Base-by-base conservation (phyloP, 2,888 invertebrate species). In the Acanthacorydalis orientalis region DNA sequence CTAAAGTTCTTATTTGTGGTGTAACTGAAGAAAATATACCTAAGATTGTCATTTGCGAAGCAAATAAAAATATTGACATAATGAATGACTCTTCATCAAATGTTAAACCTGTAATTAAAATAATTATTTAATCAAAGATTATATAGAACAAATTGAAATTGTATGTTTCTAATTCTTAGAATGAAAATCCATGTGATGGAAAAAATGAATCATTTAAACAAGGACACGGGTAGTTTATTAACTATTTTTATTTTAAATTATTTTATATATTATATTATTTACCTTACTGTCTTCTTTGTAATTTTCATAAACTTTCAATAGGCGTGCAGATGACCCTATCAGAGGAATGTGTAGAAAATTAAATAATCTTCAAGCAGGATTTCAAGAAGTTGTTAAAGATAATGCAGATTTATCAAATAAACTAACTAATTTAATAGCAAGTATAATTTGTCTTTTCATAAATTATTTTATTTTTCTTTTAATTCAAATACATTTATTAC, bases 311-410 rank as follows among this genome's bases (percentile, higher is more conserved):
- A 23, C 6, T 23, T 4, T 6, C 23, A 23, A 4, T 4, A 23
- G 23, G 6, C 6, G 23, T 78, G 61, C 72, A 72, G 37, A 78
- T 78, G 54, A 79, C 80, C 54, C 73, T 75, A 53, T 72, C 73
- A 12, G 64, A 78, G 52, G 79, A 80, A 56, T 71, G 68, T 7
- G 78, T 48, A 69, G 72, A 44, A 77, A 78, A 60, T 65, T 80
- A 51, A 72, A 72, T 54, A 67, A 72, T 41, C 64, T 80, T 44
- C 78, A 79, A 55, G 72, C 72, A 42, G 79, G 80, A 60, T 65
- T 81, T 62, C 72, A 76, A 59, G 62, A 78, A 57, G 68, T 80
- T 55, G 68, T 70, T 49, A 73, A 74, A 54, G 80, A 80, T 56
- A 80, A 80, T 58, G 59, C 62, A 15, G 57, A 72, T 45, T 65